These are phyloP conservation scores for Sinosuthora webbiana DNA, from an alignment of 2,113 vertebrate species.

Conservation along the genomic window DNA sequence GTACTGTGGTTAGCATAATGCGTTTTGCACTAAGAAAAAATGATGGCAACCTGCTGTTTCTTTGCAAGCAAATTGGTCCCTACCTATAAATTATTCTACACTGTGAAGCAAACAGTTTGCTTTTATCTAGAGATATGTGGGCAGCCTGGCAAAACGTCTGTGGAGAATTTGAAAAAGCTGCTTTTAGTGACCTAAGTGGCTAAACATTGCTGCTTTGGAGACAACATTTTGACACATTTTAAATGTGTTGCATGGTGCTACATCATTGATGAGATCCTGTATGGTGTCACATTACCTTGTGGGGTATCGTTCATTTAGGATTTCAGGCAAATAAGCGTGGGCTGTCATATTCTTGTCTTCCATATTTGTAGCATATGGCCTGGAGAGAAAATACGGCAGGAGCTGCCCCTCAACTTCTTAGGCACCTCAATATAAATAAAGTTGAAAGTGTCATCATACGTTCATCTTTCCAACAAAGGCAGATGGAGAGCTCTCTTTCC, in stretches of 20 bases:
- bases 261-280: neutral
- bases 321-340: neutral
- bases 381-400: neutral
- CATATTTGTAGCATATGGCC: neutral
- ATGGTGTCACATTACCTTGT: neutral
- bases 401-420: neutral
- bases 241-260: neutral
- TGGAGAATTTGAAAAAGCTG: slow-evolving; percentile 55
- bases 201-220: neutral
- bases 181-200: slow-evolving; percentile 37
- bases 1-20: slow-evolving; percentile 20
- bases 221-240: slow-evolving; percentile 5
- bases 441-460: neutral
- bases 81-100: slow-evolving; percentile 74
- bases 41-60: slow-evolving; percentile 41
- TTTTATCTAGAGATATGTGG: slow-evolving; percentile 55
- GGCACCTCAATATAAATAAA: neutral
- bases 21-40: slow-evolving; percentile 38
- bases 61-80: slow-evolving; percentile 61
- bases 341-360: neutral
- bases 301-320: neutral
- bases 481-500: neutral
- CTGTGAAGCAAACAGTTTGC: slow-evolving; percentile 48
- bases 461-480: neutral
- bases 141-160: slow-evolving; percentile 39